Evolutionary conservation across 2,888 invertebrate species (phyloP).

Genomic region (Synanthedon formicaeformis): DNA sequence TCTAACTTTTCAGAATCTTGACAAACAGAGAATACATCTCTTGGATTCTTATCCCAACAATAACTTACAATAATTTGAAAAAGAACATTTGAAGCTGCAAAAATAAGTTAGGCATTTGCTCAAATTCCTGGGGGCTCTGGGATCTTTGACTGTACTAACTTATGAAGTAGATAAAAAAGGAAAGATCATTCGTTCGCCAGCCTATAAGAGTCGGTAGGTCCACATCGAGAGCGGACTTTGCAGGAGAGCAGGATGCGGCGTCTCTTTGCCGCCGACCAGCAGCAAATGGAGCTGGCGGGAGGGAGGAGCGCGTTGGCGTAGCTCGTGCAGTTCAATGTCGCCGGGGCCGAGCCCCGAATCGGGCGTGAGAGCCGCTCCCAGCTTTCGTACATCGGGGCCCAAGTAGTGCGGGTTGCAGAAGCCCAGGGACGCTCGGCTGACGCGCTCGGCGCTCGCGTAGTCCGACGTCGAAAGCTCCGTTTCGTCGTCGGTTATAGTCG

Average conservation of each 20-base stretch:
- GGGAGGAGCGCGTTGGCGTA: constrained; percentile 26
- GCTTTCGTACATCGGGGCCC: constrained; percentile 76
- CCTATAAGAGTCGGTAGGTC: constrained; percentile 74
- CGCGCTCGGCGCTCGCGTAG: constrained; percentile 80
- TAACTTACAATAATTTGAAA: no score
- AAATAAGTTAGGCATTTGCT: no score
- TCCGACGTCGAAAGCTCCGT: constrained; percentile 78
- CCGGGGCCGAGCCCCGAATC: constrained; percentile 71
- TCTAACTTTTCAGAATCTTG: no score
- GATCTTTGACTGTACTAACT: no score
- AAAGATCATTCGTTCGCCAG: no score
- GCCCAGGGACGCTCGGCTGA: constrained; percentile 70
- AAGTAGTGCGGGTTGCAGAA: constrained; percentile 84
- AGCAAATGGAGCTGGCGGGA: constrained; percentile 35
- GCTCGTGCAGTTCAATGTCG: constrained; percentile 52
- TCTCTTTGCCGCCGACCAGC: constrained; percentile 83
- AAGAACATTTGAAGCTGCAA: no score
- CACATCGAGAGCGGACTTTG: constrained; percentile 83
- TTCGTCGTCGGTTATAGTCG: constrained; percentile 62
- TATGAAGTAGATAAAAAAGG: no score
- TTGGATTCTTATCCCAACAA: no score
- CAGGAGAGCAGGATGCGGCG: constrained; percentile 80
- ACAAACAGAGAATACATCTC: no score
- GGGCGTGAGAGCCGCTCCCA: constrained; percentile 76
- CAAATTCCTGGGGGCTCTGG: no score